Conservation (phyloP, 2,797 vertebrate species). For the Phrynocephalus vlangalii region DNA sequence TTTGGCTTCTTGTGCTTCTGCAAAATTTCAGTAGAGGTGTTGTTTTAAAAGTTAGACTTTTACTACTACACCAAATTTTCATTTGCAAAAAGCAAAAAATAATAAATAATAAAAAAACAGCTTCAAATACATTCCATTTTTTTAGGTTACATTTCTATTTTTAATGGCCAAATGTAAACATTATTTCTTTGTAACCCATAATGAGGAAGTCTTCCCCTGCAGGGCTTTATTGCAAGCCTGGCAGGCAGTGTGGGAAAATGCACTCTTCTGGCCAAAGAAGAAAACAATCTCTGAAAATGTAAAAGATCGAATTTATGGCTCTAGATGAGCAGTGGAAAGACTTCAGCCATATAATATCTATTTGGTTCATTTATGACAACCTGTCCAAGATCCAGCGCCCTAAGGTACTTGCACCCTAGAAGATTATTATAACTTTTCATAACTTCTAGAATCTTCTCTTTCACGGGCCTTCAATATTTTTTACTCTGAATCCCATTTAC, state of each 20-base stretch:
- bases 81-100: too few species aligned
- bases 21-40: not conserved
- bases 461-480: not conserved
- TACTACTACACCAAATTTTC: not conserved
- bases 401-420: not conserved
- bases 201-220: not conserved
- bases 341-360: not conserved
- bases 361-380: not conserved
- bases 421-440: conserved; percentile 1
- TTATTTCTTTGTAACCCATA: not conserved
- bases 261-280: not conserved
- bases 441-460: not conserved
- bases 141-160: not conserved
- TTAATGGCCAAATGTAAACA: not conserved
- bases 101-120: not conserved
- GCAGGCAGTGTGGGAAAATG: not conserved
- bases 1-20: too few species aligned
- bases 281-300: not conserved
- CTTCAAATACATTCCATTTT: not conserved
- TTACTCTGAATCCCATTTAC: conserved; percentile 13
- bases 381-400: not conserved
- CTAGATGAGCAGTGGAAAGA: not conserved
- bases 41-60: not conserved
- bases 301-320: not conserved
- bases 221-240: not conserved